These are phyloP conservation scores for Mylabris phalerata DNA, from an alignment of 1,140 invertebrate species.

Conservation along the genomic window DNA sequence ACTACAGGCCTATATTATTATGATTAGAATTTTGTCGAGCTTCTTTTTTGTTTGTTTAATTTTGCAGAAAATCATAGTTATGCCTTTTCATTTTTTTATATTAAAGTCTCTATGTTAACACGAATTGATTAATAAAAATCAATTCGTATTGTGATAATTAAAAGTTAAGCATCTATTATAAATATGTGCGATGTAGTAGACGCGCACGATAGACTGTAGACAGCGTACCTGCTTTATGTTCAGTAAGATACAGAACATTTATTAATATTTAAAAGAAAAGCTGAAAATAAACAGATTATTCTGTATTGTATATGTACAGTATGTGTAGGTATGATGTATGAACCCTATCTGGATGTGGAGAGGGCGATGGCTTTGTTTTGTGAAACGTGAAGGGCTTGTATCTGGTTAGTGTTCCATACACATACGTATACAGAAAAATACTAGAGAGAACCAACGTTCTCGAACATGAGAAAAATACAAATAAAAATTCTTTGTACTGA, in stretches of 20 bases:
- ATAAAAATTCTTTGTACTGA: slow-evolving; percentile 24
- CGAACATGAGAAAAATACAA: neutral
- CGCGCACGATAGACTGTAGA: slow-evolving; percentile 33
- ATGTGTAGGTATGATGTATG: neutral
- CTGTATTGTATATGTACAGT: too few relatives aligned
- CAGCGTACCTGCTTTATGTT: slow-evolving; percentile 35
- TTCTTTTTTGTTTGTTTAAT: too few relatives aligned
- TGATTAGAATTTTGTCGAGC: too few relatives aligned
- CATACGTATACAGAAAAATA: neutral
- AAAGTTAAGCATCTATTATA: slow-evolving; percentile 28
- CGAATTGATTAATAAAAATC: slow-evolving; percentile 25
- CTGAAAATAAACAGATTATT: too few relatives aligned
- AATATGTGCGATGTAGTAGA: slow-evolving; percentile 21
- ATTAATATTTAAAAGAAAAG: neutral
- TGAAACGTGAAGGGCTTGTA: neutral
- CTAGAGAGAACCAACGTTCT: neutral
- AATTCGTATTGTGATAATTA: slow-evolving; percentile 37
- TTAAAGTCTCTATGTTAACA: slow-evolving; percentile 24
- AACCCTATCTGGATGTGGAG: neutral
- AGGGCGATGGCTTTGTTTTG: too few relatives aligned
- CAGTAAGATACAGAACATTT: slow-evolving; percentile 31
- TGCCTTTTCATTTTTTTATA: too few relatives aligned
- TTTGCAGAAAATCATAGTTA: too few relatives aligned
- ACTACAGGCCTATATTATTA: too few relatives aligned
- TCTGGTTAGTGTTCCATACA: neutral